Base-by-base conservation (phyloP, 2,888 invertebrate species). In the Frankliniella intonsa region DNA sequence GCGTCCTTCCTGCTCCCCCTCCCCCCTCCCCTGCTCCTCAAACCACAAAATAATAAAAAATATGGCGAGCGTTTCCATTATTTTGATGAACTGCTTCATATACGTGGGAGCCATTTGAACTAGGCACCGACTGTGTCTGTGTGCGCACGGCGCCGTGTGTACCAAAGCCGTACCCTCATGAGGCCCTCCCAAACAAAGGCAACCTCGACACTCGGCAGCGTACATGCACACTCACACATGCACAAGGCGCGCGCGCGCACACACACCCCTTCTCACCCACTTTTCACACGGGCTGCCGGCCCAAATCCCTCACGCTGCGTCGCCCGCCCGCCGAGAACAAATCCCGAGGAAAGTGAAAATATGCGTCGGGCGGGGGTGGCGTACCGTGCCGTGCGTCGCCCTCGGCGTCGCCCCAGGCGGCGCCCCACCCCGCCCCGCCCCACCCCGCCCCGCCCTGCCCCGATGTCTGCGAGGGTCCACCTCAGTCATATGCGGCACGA, bases 21-120 rank as follows among this genome's bases (percentile, higher is more conserved):
- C 38, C 2, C 5, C 38, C 38, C 2, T 3, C 38, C 38, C 38
- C 38, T 38, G n/a, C n/a, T n/a, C n/a, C n/a, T n/a, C n/a, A 38
- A 38, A 38, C 38, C 38, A 38, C 38, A 5, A 38, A 38, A 38
- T 38, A 38, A 38, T 38, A 38, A 62, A n/a, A 62, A 62, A 62
- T 17, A 62, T 62, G 62, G 62, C 62, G 62, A n/a, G 62, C 55
- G 55, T 62, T 38, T 62, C 62, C 62, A 62, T 62, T 62, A 62
- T 12, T 76, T 76, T 76, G 69, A 76, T 76, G 69, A 76, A 76
- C 69, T 76, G 69, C 69, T 76, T 76, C 69, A 76, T 76, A 12
- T 25, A 76, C 22, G 12, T 22, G 9, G 25, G 25, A 9, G 25
- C 69, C 62, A 62, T 62, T 62, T 62, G 62, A 62, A 62, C 62